phyloP scores from a whole-genome alignment of 2,113 vertebrate genomes.

The Chamaea fasciata region DNA sequence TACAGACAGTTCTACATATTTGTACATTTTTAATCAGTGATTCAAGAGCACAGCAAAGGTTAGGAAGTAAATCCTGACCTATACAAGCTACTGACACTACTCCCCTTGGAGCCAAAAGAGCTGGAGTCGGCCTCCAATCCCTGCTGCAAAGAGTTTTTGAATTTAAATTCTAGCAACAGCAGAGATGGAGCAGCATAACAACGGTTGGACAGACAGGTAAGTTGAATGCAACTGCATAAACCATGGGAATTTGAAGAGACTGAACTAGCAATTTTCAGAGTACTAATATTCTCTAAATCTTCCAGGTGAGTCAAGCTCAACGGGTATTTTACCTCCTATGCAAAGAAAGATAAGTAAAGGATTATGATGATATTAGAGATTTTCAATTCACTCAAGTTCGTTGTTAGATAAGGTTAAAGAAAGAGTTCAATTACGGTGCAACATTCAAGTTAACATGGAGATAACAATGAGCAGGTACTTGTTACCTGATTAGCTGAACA shows the following conservation, averaged over 20 bases:
- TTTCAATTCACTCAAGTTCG: neutral
- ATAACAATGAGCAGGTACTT: neutral
- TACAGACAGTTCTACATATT: accelerated
- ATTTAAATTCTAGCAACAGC: neutral
- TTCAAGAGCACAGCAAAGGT: neutral
- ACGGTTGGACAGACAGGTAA: neutral
- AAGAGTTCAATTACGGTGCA: neutral
- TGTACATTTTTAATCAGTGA: neutral
- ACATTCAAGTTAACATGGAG: neutral
- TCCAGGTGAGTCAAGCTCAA: neutral
- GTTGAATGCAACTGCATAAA: neutral
- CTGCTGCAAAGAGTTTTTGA: neutral
- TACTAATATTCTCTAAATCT: neutral
- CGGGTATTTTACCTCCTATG: neutral
- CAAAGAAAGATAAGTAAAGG: neutral
- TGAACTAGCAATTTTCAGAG: neutral
- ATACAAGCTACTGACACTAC: neutral
- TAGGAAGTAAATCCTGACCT: neutral
- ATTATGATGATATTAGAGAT: neutral
- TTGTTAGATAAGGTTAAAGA: neutral
- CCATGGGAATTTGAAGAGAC: neutral
- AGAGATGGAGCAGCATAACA: neutral
- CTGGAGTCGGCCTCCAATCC: neutral
- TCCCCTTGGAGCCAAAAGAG: accelerated
- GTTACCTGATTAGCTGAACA: neutral